Evolutionary conservation across 2,888 invertebrate species (phyloP).

Genomic region (Erannis defoliaria): DNA sequence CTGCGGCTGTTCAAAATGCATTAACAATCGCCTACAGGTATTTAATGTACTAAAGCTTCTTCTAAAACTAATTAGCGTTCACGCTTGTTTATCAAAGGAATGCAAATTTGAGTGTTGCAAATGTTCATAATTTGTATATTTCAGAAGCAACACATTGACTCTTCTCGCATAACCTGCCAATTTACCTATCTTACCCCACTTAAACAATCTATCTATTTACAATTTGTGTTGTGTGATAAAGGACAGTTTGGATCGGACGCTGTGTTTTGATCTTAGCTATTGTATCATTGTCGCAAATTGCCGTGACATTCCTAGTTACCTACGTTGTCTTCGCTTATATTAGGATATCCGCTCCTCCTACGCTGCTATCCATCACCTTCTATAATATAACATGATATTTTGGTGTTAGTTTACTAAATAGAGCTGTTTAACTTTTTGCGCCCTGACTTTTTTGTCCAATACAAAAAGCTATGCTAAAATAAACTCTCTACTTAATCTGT

Average conservation of each 20-base stretch:
- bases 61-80: slow-evolving; percentile 37
- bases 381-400: slow-evolving; percentile 38
- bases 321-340: slow-evolving; percentile 76
- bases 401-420: slow-evolving; percentile 41
- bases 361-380: slow-evolving; percentile 61
- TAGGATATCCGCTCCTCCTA: slow-evolving; percentile 80
- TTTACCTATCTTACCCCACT: too few species aligned
- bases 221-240: not conserved
- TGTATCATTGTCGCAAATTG: slow-evolving; percentile 76
- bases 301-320: slow-evolving; percentile 69
- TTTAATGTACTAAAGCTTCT: slow-evolving; percentile 26
- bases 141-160: not conserved
- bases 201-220: too few species aligned
- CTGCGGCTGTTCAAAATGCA: slow-evolving; percentile 41
- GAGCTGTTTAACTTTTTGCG: slow-evolving; percentile 33
- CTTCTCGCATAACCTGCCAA: not conserved
- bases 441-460: slow-evolving; percentile 6
- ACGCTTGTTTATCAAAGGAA: slow-evolving; percentile 34
- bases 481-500: slow-evolving; percentile 24
- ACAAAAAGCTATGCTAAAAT: slow-evolving; percentile 22
- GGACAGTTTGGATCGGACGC: not conserved
- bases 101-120: slow-evolving; percentile 24
- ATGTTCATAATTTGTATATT: slow-evolving; percentile 4
- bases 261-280: slow-evolving; percentile 48
- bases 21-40: slow-evolving; percentile 35